Base-by-base conservation (phyloP, 2,113 vertebrate genomes). In the Platichthys stellatus region DNA sequence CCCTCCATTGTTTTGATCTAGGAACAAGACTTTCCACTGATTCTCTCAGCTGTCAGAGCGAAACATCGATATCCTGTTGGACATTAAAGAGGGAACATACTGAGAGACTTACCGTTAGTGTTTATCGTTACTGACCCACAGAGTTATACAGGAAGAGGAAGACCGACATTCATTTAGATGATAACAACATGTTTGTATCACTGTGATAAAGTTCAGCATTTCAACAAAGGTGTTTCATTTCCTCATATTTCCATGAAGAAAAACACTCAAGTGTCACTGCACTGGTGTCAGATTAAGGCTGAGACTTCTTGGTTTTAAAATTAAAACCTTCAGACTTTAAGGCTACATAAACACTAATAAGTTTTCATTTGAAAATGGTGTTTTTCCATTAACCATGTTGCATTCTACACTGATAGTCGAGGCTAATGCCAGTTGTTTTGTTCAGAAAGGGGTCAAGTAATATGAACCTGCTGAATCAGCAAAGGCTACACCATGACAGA, bases 41-140 rank as follows among this genome's bases (percentile, higher is more conserved):
- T 85, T 80, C 63, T 68, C 53, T 28, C 17, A 35, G 24, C 8
- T 63, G 63, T 69, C 40, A 40, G 9, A 76, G 64, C 38, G 49
- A 69, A 86, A 76, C 71, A 80, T 78, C 63, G 78, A 85, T 72
- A 84, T 87, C 78, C 80, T 83, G 70, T 38, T 58, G 53, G 58
- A 75, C 53, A 80, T 63, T 53, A 85, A 31, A 73, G 74, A 81
- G 60, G 47, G 43, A 80, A 56, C 0, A 59, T 63, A 85, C 78
- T 63, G 72, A 59, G 57, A 61, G 60, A 51, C 43, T 81, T 74
- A 60, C 65, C 38, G 47, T 77, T 77, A 84, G 66, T 76, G 73
- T 28, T 68, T 63, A 28, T 43, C 38, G 51, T 74, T 6, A 59
- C 38, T 57, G 43, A 70, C 31, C 69, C 45, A 72, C 18, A 61